Conservation (phyloP, 2,888 invertebrate species). For the Melipona bicolor region DNA sequence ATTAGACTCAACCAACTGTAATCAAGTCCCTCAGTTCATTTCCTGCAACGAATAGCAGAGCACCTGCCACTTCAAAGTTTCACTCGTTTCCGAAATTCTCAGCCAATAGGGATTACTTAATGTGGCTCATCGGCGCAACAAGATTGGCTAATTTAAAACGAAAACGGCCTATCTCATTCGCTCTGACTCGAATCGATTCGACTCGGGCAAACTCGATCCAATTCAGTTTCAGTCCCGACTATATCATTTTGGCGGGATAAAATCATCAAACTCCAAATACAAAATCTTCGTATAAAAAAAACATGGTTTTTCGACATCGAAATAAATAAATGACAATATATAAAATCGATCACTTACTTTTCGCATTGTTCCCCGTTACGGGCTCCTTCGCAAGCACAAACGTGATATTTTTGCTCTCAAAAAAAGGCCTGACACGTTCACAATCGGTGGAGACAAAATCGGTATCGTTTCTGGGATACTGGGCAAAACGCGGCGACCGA, state of each 20-base stretch:
- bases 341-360: conserved; percentile 69
- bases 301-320: no score
- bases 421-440: conserved; percentile 74
- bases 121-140: background rate
- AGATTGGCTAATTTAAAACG: background rate
- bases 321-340: background rate
- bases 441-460: conserved; percentile 59
- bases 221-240: background rate
- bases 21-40: conserved; percentile 51
- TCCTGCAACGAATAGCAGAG: conserved; percentile 24
- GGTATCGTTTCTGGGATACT: conserved; percentile 57
- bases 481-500: conserved; percentile 71
- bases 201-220: background rate
- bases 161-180: background rate
- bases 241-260: background rate
- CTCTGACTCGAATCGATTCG: background rate
- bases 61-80: background rate
- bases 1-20: conserved; percentile 54
- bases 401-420: conserved; percentile 77
- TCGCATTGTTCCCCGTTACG: conserved; percentile 52
- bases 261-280: background rate
- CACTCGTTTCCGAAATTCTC: background rate
- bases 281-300: background rate
- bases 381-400: conserved; percentile 53
- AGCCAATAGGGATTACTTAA: background rate